Evolutionary conservation across 2,888 invertebrate species (phyloP).

Genomic region (Poecilus cupreus): DNA sequence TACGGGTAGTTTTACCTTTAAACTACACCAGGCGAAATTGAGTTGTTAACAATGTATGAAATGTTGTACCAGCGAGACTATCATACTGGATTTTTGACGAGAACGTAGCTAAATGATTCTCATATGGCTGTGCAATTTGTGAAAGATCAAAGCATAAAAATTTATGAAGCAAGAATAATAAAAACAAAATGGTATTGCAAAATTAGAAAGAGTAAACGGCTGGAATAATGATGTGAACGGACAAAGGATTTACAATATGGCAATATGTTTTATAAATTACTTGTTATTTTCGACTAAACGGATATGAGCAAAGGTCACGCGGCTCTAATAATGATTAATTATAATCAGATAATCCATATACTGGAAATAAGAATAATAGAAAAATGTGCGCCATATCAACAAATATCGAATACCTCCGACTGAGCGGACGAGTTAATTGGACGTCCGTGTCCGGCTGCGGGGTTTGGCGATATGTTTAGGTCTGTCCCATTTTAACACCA

Average conservation of each 20-base stretch:
- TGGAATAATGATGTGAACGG: too few species aligned
- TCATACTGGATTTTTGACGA: background rate
- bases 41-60: slow-evolving; percentile 25
- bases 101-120: background rate
- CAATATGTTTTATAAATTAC: too few species aligned
- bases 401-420: background rate
- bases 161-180: too few species aligned
- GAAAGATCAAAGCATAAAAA: too few species aligned
- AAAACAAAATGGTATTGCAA: too few species aligned
- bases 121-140: background rate
- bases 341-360: background rate
- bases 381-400: background rate
- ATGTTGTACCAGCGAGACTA: background rate
- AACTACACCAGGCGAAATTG: background rate
- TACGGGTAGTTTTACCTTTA: background rate
- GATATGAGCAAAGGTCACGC: background rate
- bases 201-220: too few species aligned
- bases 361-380: background rate
- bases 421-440: background rate
- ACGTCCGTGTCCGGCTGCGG: background rate
- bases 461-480: background rate
- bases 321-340: background rate
- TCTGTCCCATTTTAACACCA: background rate
- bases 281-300: background rate
- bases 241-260: too few species aligned